phyloP scores from a whole-genome alignment of 2,113 vertebrate species.

The Zapus hudsonius region DNA sequence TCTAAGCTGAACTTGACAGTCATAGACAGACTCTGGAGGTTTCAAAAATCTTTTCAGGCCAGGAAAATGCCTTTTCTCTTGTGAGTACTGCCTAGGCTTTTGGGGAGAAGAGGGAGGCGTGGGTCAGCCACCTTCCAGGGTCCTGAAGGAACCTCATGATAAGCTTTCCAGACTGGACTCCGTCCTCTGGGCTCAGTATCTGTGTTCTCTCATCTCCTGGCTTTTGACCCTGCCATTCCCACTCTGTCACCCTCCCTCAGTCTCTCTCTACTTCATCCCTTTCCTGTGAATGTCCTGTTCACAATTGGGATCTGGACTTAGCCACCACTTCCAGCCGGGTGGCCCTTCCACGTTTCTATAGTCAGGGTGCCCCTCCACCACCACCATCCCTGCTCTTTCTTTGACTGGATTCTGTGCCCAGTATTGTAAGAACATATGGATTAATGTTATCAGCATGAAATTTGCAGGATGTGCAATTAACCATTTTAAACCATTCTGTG shows the following conservation, averaged over 20 bases:
- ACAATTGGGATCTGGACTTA: background rate
- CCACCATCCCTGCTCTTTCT: background rate
- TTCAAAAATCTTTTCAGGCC: background rate
- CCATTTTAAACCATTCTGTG: background rate
- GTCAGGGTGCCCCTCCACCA: too few relatives aligned
- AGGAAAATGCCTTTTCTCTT: background rate
- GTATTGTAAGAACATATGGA: background rate
- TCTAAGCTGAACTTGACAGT: background rate
- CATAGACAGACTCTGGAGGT: background rate
- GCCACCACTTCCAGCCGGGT: background rate
- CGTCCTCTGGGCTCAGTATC: background rate
- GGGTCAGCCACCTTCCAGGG: background rate
- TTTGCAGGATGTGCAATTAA: background rate
- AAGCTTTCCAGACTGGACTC: background rate
- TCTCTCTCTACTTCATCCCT: background rate
- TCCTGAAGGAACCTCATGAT: background rate
- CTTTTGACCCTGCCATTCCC: background rate
- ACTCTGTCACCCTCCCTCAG: background rate
- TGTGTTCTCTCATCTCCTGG: background rate
- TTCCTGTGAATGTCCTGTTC: background rate
- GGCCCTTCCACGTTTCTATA: too few relatives aligned
- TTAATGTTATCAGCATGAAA: background rate
- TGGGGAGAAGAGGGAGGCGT: background rate
- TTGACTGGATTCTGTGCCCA: background rate
- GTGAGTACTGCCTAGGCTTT: background rate